These are phyloP conservation scores for Stichodactyla mertensii DNA, from an alignment of 64 coral and sea anemone genomes.

Conservation along the genomic window DNA sequence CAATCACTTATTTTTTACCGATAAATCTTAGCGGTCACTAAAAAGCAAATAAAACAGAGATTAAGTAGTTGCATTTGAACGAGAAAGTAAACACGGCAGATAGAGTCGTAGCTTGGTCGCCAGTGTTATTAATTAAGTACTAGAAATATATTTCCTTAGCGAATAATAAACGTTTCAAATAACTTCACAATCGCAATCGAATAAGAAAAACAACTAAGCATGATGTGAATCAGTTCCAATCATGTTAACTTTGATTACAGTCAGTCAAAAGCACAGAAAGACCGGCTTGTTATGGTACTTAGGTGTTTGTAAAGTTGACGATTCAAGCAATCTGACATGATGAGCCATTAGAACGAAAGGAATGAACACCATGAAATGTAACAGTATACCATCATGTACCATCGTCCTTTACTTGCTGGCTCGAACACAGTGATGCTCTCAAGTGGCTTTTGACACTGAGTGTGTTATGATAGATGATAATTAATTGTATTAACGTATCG, in stretches of 20 bases:
- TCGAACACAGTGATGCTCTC: neutral
- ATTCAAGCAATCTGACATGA: constrained; percentile 8
- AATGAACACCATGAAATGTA: neutral
- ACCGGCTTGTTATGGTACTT: neutral
- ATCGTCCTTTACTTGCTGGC: neutral
- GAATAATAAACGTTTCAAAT: neutral
- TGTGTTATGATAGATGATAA: constrained; percentile 24
- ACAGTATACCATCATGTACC: neutral
- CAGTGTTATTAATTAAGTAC: neutral
- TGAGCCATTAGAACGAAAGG: neutral
- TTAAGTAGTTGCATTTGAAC: neutral
- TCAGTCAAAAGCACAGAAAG: neutral
- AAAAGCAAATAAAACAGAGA: constrained; percentile 16
- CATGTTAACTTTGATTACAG: neutral
- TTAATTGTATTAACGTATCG: constrained; percentile 12
- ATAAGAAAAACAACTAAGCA: neutral
- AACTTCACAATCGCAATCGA: neutral
- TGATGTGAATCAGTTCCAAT: neutral
- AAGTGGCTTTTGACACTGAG: constrained; percentile 28
- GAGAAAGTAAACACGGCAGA: neutral
- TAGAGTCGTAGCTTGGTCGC: neutral
- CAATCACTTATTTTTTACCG: constrained; percentile 1
- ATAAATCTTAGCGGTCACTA: neutral
- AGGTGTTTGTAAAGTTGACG: neutral
- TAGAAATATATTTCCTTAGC: neutral